Evolutionary conservation across 2,888 invertebrate genomes (phyloP).

Genomic region (Erannis defoliaria): DNA sequence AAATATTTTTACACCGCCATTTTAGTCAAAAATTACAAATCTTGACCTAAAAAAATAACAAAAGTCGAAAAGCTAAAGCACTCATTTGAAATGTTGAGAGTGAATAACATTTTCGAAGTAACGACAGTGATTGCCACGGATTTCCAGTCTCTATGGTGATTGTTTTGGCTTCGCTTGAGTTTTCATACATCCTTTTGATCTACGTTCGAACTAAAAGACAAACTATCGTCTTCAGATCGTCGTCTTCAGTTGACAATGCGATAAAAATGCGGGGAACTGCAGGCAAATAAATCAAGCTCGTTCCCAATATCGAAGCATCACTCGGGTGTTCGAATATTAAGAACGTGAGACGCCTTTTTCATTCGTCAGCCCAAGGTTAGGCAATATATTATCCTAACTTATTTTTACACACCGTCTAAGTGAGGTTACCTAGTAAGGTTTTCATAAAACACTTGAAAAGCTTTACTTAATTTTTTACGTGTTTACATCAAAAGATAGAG

Average conservation of each 20-base stretch:
- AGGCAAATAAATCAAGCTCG: slow-evolving; percentile 68
- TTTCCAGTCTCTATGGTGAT: too few species aligned
- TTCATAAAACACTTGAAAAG: not conserved
- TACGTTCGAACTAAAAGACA: not conserved
- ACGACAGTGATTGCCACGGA: too few species aligned
- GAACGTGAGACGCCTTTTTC: slow-evolving; percentile 62
- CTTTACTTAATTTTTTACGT: too few species aligned
- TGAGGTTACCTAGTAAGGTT: not conserved
- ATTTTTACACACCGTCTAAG: slow-evolving; percentile 7
- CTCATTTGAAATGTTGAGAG: too few species aligned
- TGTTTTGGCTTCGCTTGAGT: not conserved
- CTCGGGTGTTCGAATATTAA: slow-evolving; percentile 65
- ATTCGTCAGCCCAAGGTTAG: slow-evolving; percentile 17
- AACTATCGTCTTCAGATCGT: too few species aligned
- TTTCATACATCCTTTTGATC: not conserved
- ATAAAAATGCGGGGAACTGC: slow-evolving; percentile 43
- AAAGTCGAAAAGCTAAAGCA: too few species aligned
- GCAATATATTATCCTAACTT: slow-evolving; percentile 38
- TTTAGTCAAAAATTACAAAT: too few species aligned
- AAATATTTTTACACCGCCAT: too few species aligned
- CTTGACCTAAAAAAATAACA: too few species aligned
- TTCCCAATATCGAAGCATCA: slow-evolving; percentile 55
- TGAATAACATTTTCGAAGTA: too few species aligned
- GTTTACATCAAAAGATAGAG: too few species aligned
- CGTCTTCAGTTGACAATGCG: slow-evolving; percentile 30